These are phyloP conservation scores for Scolopax bukidnonensis DNA, from an alignment of 2,797 vertebrate species.

Conservation along the genomic window DNA sequence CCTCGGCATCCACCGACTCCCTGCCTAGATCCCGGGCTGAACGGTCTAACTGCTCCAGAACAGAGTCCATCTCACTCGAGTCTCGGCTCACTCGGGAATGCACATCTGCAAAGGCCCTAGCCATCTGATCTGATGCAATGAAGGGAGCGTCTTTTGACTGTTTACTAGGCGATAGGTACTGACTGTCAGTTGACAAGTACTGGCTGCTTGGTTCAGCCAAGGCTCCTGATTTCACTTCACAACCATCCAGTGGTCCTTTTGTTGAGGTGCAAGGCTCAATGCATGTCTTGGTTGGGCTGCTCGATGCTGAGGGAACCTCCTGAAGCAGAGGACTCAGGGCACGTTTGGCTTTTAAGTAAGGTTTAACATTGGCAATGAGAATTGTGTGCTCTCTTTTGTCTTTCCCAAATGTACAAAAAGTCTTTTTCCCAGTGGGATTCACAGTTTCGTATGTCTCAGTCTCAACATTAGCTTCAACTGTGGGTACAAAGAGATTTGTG, in stretches of 20 bases:
- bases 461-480: slow-evolving; percentile 93
- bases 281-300: slow-evolving; percentile 94
- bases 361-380: slow-evolving; percentile 98
- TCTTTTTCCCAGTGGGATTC: slow-evolving; percentile 98
- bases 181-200: slow-evolving; percentile 85
- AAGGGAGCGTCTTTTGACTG: slow-evolving; percentile 89
- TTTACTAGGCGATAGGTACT: slow-evolving; percentile 91
- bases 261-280: slow-evolving; percentile 88
- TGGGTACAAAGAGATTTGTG: slow-evolving; percentile 98
- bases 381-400: slow-evolving; percentile 99
- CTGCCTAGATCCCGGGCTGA: slow-evolving; percentile 84
- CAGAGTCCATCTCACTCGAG: slow-evolving; percentile 90
- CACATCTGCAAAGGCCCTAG: slow-evolving; percentile 94
- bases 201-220: slow-evolving; percentile 92
- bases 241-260: slow-evolving; percentile 92
- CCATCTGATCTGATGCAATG: slow-evolving; percentile 91
- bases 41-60: slow-evolving; percentile 88
- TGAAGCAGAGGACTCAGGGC: slow-evolving; percentile 98
- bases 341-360: slow-evolving; percentile 99
- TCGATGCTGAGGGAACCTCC: slow-evolving; percentile 94
- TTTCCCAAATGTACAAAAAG: slow-evolving; percentile 99
- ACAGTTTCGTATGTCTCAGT: slow-evolving; percentile 95
- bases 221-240: slow-evolving; percentile 91
- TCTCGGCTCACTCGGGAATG: slow-evolving; percentile 93
- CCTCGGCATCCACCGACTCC: slow-evolving; percentile 93